Evolutionary conservation across 2,888 invertebrate species (phyloP), one percentile per base, ranked within the genome.

Genomic region (Caenorhabditis zanzibari): DNA sequence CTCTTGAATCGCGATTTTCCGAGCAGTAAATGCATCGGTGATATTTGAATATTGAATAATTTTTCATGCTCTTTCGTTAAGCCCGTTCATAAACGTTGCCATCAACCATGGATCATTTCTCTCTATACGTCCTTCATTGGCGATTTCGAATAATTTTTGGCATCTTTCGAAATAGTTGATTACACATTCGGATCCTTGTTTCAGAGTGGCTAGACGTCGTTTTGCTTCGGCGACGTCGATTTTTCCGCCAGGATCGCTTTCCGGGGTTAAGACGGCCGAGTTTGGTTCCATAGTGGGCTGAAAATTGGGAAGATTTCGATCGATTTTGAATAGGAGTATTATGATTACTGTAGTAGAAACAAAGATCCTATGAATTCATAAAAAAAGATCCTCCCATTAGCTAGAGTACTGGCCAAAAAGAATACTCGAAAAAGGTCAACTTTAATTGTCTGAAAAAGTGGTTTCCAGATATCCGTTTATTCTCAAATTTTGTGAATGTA

Each of bases 1-100:
- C 41, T 63, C 63, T 19, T 24, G 24, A 16, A 63, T 44, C 2
- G 63, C 63, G 12, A 41, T 22, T 24, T 63, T 63, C 38, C 63
- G 35, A 2, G 63, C 63, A 5, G 44, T 24, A 38, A 28, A 63
- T 22, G 63, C 41, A 24, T 63, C 63, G 44, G 19, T 41, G 0
- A 22, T 24, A 41, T 26, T 26, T 0, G 63, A n/a, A 4, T 38
- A 10, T 44, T 63, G 41, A 3, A 63, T 22, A 3, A 63, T 14
- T 63, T 44, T 63, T 24, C 44, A 9, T 1, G 44, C 38, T 14
- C 38, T 44, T 9, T 38, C 63, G 1, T 19, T 24, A 1, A 63
- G 41, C 0, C 63, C 63, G 9, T 63, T 63, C 63, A 63, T 63
- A 9, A 63, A 63, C 3, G 16, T 12, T n/a, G 38, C 4, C 2